Conservation (phyloP, 2,888 invertebrate species). For the Altica lythri region DNA sequence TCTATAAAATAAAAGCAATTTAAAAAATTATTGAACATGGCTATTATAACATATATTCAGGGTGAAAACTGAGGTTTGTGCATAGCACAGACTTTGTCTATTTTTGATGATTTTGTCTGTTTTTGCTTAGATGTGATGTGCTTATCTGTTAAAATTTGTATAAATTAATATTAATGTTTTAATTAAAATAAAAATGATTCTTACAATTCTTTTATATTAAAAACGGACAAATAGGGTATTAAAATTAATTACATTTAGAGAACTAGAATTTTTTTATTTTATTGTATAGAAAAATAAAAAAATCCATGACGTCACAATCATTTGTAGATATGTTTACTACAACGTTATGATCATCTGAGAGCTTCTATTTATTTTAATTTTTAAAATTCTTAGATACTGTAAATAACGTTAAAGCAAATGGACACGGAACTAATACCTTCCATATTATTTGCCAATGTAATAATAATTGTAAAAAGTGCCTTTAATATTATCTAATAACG, state of each 20-base stretch:
- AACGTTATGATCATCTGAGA: conserved; percentile 1
- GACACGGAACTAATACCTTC: conserved; percentile 56
- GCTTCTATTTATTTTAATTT: conserved; percentile 11
- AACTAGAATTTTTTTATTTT: conserved; percentile 8
- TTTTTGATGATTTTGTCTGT: too few species aligned
- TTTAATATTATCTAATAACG: conserved; percentile 51
- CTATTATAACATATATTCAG: too few species aligned
- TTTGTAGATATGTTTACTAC: conserved; percentile 12
- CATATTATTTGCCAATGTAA: conserved; percentile 57
- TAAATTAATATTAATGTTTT: conserved; percentile 20
- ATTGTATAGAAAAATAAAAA: conserved; percentile 15
- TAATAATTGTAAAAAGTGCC: conserved; percentile 57
- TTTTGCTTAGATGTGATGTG: too few species aligned
- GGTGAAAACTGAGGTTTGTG: too few species aligned
- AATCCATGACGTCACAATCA: conserved; percentile 19
- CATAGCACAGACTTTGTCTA: too few species aligned
- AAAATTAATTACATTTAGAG: conserved; percentile 23
- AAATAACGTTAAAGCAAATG: conserved; percentile 35
- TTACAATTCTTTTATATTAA: conserved; percentile 26
- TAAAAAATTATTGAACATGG: too few species aligned
- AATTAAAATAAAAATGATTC: conserved; percentile 26
- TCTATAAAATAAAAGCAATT: too few species aligned
- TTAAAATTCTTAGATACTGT: conserved; percentile 34
- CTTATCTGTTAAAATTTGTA: too few species aligned
- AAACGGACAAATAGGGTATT: conserved; percentile 56